These are phyloP conservation scores for Mesorhabditis sp. DNA, from an alignment of 2,888 invertebrate species.

Conservation along the genomic window DNA sequence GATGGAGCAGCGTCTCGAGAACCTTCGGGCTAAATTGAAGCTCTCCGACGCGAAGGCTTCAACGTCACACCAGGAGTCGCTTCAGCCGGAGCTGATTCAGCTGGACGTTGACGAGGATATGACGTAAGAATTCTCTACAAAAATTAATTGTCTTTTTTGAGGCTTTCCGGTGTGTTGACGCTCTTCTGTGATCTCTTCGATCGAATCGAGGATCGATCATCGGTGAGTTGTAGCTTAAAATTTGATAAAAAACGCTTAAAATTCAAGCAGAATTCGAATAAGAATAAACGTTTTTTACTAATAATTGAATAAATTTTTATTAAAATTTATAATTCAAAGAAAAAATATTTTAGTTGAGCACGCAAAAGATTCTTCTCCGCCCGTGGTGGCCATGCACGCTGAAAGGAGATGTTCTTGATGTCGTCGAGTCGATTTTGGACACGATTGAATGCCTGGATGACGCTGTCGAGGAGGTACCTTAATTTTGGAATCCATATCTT, in stretches of 20 bases:
- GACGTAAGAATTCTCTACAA: not conserved
- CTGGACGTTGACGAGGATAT: constrained; percentile 1
- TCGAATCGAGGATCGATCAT: constrained; percentile 29
- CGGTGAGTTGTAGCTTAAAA: constrained; percentile 13
- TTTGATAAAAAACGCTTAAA: not conserved
- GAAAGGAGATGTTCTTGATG: not conserved
- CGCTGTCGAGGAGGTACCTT: not conserved
- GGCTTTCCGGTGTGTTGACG: constrained; percentile 19
- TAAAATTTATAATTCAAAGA: not conserved
- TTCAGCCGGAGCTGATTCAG: not conserved
- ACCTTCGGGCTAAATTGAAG: not conserved
- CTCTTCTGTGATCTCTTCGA: constrained; percentile 40
- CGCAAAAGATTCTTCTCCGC: not conserved
- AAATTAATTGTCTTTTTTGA: constrained; percentile 12
- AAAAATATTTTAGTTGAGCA: not conserved
- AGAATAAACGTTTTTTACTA: not conserved
- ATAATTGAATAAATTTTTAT: not conserved
- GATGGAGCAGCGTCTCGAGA: not conserved
- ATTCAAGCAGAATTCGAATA: not conserved
- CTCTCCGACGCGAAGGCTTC: not conserved
- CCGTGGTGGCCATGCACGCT: not conserved
- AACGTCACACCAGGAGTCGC: not conserved
- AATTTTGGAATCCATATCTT: no score
- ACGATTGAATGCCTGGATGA: not conserved
- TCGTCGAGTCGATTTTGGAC: not conserved